Evolutionary conservation across 2,797 vertebrate species (phyloP).

Genomic region (Channallabes apus): DNA sequence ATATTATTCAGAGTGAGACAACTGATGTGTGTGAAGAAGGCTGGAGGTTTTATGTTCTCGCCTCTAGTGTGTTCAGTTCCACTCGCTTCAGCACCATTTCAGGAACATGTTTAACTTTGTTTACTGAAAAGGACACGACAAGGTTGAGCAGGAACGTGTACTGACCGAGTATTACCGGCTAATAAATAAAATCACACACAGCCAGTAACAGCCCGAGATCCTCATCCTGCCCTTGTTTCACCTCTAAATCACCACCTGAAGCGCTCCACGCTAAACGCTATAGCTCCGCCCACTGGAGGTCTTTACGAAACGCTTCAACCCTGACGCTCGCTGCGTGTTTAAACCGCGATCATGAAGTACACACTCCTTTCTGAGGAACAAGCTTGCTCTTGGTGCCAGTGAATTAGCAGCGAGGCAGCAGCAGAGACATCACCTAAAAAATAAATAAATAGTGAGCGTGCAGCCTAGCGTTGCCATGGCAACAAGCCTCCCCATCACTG

Average conservation of each 20-base stretch:
- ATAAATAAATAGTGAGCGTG: constrained; percentile 39
- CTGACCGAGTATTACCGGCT: too few species aligned
- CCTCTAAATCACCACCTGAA: background rate
- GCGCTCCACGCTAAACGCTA: too few species aligned
- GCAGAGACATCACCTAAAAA: background rate
- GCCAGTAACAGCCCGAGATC: background rate
- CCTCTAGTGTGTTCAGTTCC: background rate
- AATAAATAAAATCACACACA: background rate
- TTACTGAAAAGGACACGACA: too few species aligned
- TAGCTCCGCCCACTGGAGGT: background rate
- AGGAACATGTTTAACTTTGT: background rate
- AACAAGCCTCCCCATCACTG: constrained; percentile 66
- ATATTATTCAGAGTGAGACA: background rate
- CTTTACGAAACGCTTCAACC: too few species aligned
- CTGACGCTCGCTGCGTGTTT: background rate
- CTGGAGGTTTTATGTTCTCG: background rate
- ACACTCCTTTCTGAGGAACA: background rate
- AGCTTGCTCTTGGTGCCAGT: background rate
- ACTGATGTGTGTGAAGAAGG: background rate
- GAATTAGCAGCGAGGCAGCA: background rate
- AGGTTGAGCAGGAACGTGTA: background rate
- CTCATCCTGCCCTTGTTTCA: too few species aligned
- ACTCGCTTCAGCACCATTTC: background rate
- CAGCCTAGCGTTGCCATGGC: constrained; percentile 68
- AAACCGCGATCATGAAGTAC: background rate